Conservation (phyloP, 1,140 invertebrate species). For the Cepaea nemoralis region DNA sequence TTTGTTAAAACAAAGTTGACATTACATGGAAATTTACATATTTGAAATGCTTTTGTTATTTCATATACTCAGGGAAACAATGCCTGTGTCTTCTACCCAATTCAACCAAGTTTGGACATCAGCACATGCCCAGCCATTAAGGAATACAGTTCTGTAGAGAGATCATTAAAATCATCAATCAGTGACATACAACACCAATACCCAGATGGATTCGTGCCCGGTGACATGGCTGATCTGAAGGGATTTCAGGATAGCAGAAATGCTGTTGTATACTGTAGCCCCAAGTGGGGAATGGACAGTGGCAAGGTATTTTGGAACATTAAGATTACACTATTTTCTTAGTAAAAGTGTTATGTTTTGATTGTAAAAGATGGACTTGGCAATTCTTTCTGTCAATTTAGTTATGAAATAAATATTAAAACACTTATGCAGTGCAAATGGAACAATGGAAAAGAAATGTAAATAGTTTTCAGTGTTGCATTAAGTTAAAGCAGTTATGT, state of each 20-base stretch:
- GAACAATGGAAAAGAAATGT: too few species aligned
- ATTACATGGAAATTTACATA: too few species aligned
- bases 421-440: too few species aligned
- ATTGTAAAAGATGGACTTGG: too few species aligned
- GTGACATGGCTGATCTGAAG: not conserved
- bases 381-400: too few species aligned
- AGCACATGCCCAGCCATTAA: not conserved
- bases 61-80: not conserved
- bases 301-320: not conserved
- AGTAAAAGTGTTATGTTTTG: too few species aligned
- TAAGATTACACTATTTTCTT: too few species aligned
- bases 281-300: not conserved
- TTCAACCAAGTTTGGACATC: not conserved
- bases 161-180: not conserved
- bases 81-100: not conserved
- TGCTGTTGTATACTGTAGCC: not conserved
- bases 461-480: too few species aligned
- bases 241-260: not conserved
- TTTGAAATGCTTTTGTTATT: not conserved
- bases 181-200: not conserved
- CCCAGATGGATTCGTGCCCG: not conserved
- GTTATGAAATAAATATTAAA: too few species aligned
- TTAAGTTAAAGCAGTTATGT: too few species aligned
- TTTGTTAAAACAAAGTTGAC: too few species aligned
- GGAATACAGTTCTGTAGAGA: not conserved